Percentiles rank a stretch among this genome's conserved stretches.
Conservation (phyloP, 2,113 vertebrate genomes). For the Hucho hucho region DNA sequence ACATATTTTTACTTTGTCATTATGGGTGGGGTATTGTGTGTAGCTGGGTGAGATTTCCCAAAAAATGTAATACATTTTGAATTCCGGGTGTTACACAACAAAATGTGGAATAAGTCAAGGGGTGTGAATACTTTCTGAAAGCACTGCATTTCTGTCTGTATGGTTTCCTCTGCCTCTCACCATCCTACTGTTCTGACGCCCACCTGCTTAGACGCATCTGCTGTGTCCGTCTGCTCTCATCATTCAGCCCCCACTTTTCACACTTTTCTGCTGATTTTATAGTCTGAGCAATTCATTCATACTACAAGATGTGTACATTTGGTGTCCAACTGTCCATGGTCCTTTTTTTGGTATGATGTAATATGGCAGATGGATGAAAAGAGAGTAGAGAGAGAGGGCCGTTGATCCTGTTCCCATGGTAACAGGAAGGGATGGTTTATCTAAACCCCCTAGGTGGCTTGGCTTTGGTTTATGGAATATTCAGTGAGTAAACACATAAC, state of each 20-base stretch:
- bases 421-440: slow-evolving; percentile 3
- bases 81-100: too few species aligned
- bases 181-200: not conserved
- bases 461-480: slow-evolving; percentile 2
- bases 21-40: too few species aligned
- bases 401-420: slow-evolving; percentile 9
- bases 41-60: too few species aligned
- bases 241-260: not conserved
- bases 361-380: too few species aligned
- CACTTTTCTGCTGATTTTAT: not conserved
- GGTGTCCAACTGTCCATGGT: too few species aligned
- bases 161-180: not conserved
- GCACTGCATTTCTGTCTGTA: too few species aligned
- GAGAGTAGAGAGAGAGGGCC: not conserved
- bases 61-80: too few species aligned
- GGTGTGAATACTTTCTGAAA: too few species aligned
- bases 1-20: too few species aligned
- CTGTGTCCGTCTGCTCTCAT: not conserved
- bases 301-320: not conserved
- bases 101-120: too few species aligned
- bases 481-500: slow-evolving; percentile 12
- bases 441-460: not conserved
- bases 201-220: slow-evolving; percentile 7
- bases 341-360: too few species aligned
- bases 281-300: not conserved